phyloP scores from a whole-genome alignment of 2,888 invertebrate genomes.

The Amblyjoppa fuscipennis region DNA sequence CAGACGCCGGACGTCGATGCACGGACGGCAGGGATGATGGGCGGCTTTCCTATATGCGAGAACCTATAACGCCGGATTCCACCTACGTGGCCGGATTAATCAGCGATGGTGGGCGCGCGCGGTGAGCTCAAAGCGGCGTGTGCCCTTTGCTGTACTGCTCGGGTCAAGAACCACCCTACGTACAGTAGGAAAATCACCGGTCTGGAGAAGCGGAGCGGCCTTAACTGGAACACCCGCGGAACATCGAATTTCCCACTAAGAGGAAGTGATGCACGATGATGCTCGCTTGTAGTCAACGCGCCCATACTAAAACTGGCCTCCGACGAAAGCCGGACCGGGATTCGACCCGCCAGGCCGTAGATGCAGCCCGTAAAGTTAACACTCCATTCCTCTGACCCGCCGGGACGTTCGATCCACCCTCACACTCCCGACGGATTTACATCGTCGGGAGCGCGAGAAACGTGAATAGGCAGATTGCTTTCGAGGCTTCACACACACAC shows the following conservation, averaged over 20 bases:
- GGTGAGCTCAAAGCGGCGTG: conserved; percentile 35
- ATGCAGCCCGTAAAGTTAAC: conserved; percentile 25
- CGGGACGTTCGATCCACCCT: conserved; percentile 1
- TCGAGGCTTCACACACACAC: background rate
- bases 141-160: conserved; percentile 1
- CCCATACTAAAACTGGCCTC: conserved; percentile 15
- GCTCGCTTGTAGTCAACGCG: background rate
- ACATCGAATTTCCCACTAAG: conserved; percentile 47
- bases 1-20: background rate
- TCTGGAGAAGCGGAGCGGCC: background rate
- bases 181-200: conserved; percentile 26
- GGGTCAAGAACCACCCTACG: background rate
- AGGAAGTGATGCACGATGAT: conserved; percentile 40
- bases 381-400: conserved; percentile 24
- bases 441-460: conserved; percentile 3
- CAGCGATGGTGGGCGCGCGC: conserved; percentile 13
- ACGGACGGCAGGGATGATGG: background rate
- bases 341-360: background rate
- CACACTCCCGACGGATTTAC: background rate
- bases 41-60: conserved; percentile 1
- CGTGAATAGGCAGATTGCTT: background rate
- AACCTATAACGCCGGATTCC: conserved; percentile 40
- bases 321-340: conserved; percentile 12
- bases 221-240: conserved; percentile 43
- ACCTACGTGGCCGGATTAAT: conserved; percentile 53